Evolutionary conservation across 1,140 invertebrate species (phyloP), one percentile per base, ranked within the genome.

Genomic region (Ips nitidus): DNA sequence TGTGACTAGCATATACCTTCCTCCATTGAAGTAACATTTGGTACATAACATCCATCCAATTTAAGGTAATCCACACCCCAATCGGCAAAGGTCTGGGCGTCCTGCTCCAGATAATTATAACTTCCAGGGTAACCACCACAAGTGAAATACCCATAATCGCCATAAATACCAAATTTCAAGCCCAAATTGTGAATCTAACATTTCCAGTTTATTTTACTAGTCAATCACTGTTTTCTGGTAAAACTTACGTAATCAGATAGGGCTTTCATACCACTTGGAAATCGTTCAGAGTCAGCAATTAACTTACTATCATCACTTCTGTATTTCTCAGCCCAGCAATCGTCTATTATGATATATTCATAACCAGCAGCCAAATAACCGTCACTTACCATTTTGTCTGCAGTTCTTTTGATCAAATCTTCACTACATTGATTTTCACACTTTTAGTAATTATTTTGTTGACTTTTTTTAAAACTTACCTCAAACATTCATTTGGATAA

Each of bases 51-150:
- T 1, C 92, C 94, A 80, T 96, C 94, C 61, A 96, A 76, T 82
- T 96, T 96, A 1, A 96, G 85, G 78, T 94, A 94, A 80, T 96
- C 94, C 0, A 94, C 89, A 39, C 89, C 88, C 94, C 94, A 96
- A 39, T 89, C 86, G 36, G 90, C 92, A 82, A 95, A 95, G 2
- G 91, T 92, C 59, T 90, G 75, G 0, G 92, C 91, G 82, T 95
- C 94, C 36, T 84, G 75, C 73, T 89, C 82, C 80, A 94, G 84
- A 74, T 92, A 84, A 39, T 87, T 87, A 5, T 92, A 80, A 68
- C 90, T 90, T 22, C 94, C 94, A 0, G 94, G 94, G 82, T 93
- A 95, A 1, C 92, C 92, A 0, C 83, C 87, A 74, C 94, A 96
- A 0, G 94, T 96, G 41, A 85, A 80, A 4, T 84, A 91, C 1